Evolutionary conservation across 2,888 invertebrate genomes (phyloP).

Genomic region (Chironomus tentans): DNA sequence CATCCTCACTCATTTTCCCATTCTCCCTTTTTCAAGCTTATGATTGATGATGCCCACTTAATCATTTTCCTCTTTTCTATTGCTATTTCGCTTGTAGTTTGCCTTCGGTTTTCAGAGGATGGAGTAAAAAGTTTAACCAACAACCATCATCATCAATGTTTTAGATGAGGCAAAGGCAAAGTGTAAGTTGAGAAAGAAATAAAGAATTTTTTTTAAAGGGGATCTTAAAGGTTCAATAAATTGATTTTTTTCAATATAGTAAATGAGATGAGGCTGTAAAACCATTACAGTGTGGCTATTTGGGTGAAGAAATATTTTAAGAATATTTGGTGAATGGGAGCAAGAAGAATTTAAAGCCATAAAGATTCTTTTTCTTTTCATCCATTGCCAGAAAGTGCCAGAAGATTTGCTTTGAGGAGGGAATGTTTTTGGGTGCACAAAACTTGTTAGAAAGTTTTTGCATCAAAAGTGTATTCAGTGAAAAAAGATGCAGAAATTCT

Average conservation of each 20-base stretch:
- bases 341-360: too few relatives aligned
- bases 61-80: conserved; percentile 14
- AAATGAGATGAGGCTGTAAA: not conserved
- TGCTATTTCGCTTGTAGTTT: not conserved
- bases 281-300: conserved; percentile 3
- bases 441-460: too few relatives aligned
- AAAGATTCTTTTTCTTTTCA: too few relatives aligned
- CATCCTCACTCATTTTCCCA: not conserved
- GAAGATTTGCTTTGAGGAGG: too few relatives aligned
- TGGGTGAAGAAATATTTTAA: not conserved
- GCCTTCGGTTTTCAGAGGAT: not conserved
- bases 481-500: too few relatives aligned
- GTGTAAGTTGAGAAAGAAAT: too few relatives aligned
- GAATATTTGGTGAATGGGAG: not conserved
- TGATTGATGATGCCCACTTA: conserved; percentile 17
- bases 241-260: conserved; percentile 2
- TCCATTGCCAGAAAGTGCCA: too few relatives aligned
- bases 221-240: conserved; percentile 16
- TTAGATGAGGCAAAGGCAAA: not conserved
- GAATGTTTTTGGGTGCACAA: too few relatives aligned
- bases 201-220: not conserved
- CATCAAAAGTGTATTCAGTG: too few relatives aligned
- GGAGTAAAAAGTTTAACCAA: too few relatives aligned
- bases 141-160: not conserved
- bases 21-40: not conserved